Evolutionary conservation across 2,888 invertebrate genomes (phyloP).

Genomic region (Tipula vernalis): DNA sequence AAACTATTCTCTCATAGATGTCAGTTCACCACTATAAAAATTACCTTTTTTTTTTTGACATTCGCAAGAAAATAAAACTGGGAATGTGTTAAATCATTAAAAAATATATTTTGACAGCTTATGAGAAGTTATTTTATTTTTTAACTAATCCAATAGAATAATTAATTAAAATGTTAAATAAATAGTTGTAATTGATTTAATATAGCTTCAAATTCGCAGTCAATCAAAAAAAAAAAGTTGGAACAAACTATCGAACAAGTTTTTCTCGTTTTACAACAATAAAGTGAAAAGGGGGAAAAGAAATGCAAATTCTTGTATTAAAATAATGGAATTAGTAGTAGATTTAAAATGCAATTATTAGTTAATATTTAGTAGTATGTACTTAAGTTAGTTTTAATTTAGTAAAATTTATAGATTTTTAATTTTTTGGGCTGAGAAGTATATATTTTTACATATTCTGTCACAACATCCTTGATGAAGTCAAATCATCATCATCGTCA

Average conservation of each 20-base stretch:
- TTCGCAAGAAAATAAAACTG: not conserved
- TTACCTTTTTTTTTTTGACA: not conserved
- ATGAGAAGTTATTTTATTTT: not conserved
- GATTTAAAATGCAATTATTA: not conserved
- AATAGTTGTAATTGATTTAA: not conserved
- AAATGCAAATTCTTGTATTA: not conserved
- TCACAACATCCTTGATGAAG: not conserved
- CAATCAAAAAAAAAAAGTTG: not conserved
- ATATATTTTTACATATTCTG: not conserved
- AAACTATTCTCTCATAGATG: not conserved
- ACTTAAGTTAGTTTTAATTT: not conserved
- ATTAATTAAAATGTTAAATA: not conserved
- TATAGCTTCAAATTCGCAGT: not conserved
- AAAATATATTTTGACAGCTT: not conserved
- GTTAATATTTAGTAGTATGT: not conserved
- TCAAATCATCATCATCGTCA: not conserved
- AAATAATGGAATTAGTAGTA: not conserved
- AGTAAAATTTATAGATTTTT: not conserved
- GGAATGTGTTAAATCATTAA: not conserved
- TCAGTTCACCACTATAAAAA: not conserved
- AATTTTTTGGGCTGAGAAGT: not conserved
- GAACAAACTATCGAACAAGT: not conserved
- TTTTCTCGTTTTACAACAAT: not conserved
- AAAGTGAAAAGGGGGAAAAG: not conserved
- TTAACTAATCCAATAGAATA: not conserved